Evolutionary conservation across 2,797 vertebrate genomes (phyloP).

Genomic region (Takifugu rubripes): DNA sequence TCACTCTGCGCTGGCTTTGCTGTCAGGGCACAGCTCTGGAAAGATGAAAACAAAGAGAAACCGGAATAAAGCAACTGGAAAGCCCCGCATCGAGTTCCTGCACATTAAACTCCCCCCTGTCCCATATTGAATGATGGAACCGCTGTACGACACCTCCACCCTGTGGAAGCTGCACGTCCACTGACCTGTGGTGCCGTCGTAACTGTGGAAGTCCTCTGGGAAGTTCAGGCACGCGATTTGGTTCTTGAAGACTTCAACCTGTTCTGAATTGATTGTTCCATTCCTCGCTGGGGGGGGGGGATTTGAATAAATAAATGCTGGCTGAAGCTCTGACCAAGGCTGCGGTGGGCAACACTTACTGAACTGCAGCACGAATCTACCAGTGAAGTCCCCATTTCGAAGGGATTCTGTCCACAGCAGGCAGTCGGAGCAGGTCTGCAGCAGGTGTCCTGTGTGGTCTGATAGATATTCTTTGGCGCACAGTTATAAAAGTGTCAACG

Average conservation of each 20-base stretch:
- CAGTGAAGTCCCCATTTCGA: slow-evolving; percentile 56
- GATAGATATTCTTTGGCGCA: slow-evolving; percentile 62
- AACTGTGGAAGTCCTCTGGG: slow-evolving; percentile 55
- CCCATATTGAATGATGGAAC: slow-evolving; percentile 1
- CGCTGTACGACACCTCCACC: slow-evolving; percentile 30
- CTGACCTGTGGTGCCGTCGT: slow-evolving; percentile 60
- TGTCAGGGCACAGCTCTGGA: slow-evolving; percentile 68
- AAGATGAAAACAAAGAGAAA: slow-evolving; percentile 24
- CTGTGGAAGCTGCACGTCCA: slow-evolving; percentile 24
- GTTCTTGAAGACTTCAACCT: slow-evolving; percentile 60
- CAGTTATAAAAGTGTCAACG: neutral
- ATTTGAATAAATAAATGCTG: too few relatives aligned
- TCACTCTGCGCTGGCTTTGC: slow-evolving; percentile 46
- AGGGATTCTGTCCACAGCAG: slow-evolving; percentile 73
- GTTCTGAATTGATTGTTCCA: slow-evolving; percentile 53
- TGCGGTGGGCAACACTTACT: slow-evolving; percentile 49
- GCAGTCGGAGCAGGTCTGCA: slow-evolving; percentile 64
- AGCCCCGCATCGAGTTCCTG: neutral
- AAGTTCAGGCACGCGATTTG: slow-evolving; percentile 67
- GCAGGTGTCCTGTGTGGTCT: slow-evolving; percentile 67
- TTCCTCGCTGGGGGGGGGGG: slow-evolving; percentile 51
- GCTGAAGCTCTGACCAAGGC: neutral
- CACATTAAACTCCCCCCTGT: neutral
- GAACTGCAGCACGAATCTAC: slow-evolving; percentile 68
- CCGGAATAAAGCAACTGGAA: neutral